Base-by-base conservation (phyloP, 2,113 vertebrate genomes). In the Alectura lathami region DNA sequence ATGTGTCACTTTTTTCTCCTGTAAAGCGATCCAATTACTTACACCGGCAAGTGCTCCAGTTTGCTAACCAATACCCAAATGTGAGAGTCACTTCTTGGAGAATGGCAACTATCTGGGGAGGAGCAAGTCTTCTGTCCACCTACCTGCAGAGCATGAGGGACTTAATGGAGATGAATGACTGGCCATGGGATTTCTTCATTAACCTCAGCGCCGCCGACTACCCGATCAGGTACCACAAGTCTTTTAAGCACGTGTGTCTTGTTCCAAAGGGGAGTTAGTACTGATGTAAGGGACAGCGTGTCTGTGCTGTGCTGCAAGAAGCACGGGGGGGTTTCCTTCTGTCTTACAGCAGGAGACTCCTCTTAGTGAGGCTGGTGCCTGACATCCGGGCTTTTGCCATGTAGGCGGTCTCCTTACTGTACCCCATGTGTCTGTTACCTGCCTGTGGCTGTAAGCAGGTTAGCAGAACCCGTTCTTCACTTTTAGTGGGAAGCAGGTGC, bases 151-250 rank as follows among this genome's bases (percentile, higher is more conserved):
- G 98, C 96, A 99, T 99, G 99, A 97, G 97, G 29, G 99, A 99
- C 96, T 97, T 99, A 29, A 98, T 99, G 97, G 98, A 99, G 89
- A 99, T 99, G 99, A 98, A 94, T 38, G 98, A 99, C 97, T 99
- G 99, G 99, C 98, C 97, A 42, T 99, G 99, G 99, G 99, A 99
- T 96, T 99, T 99, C 98, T 99, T 99, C 98, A 99, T 99, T 96
- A 99, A 99, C 98, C 99, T 99, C 96, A 99, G 99, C 17, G 99
- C 99, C 16, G 99, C 99, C 0, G 99, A 99, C 97, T 99, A 99
- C 83, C 99, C 99, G 6, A 99, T 99, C 98, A 99, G 99, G 99
- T 99, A 97, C 86, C 86, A 4, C 1, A 1, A 45, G 32, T 2
- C 2, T 67, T 85, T 72, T 69, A 38, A 57, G 53, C 36, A 63